Percentiles rank a stretch among this genome's conserved stretches.
These are phyloP conservation scores for Helicoverpa zea DNA, from an alignment of 1,140 invertebrate genomes.

Conservation along the genomic window DNA sequence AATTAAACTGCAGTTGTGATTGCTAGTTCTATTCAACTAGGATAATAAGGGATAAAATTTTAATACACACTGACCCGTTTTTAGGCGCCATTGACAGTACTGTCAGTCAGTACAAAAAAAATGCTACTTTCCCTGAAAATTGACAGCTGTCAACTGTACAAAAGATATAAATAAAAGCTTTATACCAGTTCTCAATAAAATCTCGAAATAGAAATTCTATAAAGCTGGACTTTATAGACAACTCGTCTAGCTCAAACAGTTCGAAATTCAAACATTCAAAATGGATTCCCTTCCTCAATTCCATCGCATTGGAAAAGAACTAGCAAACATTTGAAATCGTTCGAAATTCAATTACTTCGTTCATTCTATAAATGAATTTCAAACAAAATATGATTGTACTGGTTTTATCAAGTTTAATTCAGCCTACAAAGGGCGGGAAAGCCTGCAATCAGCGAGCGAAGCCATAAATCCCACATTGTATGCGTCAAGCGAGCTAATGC, in stretches of 20 bases:
- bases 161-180: too few relatives aligned
- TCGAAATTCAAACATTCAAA: slow-evolving; percentile 26
- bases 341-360: slow-evolving; percentile 19
- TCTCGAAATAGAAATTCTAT: neutral
- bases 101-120: too few relatives aligned
- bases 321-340: too few relatives aligned
- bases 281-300: neutral
- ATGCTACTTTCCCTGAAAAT: too few relatives aligned
- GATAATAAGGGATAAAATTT: too few relatives aligned
- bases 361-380: slow-evolving; percentile 3
- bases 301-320: neutral
- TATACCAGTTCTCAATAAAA: too few relatives aligned
- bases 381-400: slow-evolving; percentile 29
- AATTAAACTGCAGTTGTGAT: too few relatives aligned
- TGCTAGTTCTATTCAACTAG: too few relatives aligned
- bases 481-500: slow-evolving; percentile 36
- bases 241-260: neutral
- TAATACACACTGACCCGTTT: too few relatives aligned
- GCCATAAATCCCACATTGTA: slow-evolving; percentile 29
- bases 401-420: neutral
- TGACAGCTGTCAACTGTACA: too few relatives aligned
- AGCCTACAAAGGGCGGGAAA: slow-evolving; percentile 23
- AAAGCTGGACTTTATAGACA: slow-evolving; percentile 1
- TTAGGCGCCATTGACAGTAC: too few relatives aligned
- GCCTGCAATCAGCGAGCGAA: slow-evolving; percentile 40